phyloP scores from a whole-genome alignment of 1,140 invertebrate genomes.

The Spodoptera frugiperda region DNA sequence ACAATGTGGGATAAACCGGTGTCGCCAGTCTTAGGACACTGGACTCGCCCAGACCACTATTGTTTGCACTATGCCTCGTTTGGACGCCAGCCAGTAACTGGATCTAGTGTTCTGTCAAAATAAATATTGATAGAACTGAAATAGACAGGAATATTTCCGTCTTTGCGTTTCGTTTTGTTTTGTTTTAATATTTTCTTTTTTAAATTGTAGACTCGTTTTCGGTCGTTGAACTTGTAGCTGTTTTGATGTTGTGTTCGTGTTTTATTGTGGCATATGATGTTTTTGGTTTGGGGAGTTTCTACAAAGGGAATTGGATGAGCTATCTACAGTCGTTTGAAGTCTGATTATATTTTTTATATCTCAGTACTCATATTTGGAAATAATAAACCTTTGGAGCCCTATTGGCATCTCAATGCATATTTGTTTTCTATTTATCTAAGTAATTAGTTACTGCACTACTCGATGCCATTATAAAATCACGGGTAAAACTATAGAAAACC shows the following conservation, averaged over 20 bases:
- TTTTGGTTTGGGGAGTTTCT: too few species aligned
- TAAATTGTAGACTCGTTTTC: not conserved
- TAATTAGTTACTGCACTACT: too few species aligned
- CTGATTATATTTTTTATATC: too few species aligned
- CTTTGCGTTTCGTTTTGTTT: not conserved
- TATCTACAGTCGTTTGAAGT: too few species aligned
- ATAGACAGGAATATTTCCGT: not conserved
- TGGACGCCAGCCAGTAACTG: not conserved
- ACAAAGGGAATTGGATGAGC: too few species aligned
- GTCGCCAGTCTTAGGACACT: constrained; percentile 37
- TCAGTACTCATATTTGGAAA: too few species aligned
- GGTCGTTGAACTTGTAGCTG: not conserved
- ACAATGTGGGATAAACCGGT: constrained; percentile 56
- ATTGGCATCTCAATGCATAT: too few species aligned
- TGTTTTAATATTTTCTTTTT: not conserved
- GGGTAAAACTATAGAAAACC: too few species aligned
- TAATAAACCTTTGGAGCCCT: too few species aligned
- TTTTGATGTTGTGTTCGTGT: not conserved
- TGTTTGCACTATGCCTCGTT: constrained; percentile 46
- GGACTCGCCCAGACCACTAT: constrained; percentile 40
- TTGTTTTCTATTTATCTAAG: too few species aligned
- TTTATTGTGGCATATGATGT: not conserved
- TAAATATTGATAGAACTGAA: not conserved
- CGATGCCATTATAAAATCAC: too few species aligned
- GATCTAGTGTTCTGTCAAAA: not conserved